Evolutionary conservation across 2,888 invertebrate genomes (phyloP).

Genomic region (Camptogramma bilineatum): DNA sequence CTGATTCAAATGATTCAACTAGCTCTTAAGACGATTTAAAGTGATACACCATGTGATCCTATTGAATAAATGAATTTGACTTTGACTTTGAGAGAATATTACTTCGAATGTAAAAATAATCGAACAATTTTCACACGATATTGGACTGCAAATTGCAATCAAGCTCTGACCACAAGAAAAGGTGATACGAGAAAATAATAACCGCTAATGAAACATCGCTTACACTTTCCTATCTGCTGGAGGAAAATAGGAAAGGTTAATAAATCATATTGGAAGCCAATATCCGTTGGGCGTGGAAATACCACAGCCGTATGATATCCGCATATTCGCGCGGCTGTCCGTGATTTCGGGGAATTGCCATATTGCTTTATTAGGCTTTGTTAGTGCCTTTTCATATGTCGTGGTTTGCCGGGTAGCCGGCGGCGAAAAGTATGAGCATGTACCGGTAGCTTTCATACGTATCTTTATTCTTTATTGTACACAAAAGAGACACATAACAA

Average conservation of each 20-base stretch:
- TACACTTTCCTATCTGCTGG: neutral
- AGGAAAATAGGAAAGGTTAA: neutral
- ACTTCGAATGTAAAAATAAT: too few species aligned
- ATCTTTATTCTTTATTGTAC: too few species aligned
- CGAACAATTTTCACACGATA: too few species aligned
- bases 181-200: neutral
- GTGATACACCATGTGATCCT: too few species aligned
- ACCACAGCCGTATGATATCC: conserved; percentile 3
- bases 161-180: neutral
- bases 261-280: conserved; percentile 6
- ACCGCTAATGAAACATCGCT: conserved; percentile 3
- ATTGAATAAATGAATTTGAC: too few species aligned
- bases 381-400: neutral
- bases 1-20: too few species aligned
- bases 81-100: too few species aligned
- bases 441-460: too few species aligned
- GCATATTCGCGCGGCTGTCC: neutral
- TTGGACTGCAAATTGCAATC: neutral
- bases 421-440: too few species aligned
- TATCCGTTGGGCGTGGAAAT: conserved; percentile 3
- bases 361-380: neutral
- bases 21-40: too few species aligned
- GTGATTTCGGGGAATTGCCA: neutral
- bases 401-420: too few species aligned
- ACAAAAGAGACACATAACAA: too few species aligned